Evolutionary conservation across 2,888 invertebrate species (phyloP), one percentile per base, ranked within the genome.

Genomic region (Eutolmus rufibarbis): DNA sequence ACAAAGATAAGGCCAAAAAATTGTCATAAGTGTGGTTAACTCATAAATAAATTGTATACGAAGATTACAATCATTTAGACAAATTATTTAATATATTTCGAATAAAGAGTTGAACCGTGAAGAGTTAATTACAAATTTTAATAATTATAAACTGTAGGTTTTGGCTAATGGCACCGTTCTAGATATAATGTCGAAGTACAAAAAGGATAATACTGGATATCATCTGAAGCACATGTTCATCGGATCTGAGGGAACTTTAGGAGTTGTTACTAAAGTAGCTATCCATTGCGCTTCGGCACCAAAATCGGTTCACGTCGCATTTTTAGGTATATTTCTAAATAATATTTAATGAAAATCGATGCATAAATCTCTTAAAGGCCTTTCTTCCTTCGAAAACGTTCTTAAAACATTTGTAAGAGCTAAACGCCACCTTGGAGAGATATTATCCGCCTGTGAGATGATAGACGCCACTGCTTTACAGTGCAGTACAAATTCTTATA

Each of bases 181-280:
- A 43, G 96, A 99, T 91, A 96, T 97, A 88, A 94, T 99, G 91
- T 96, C 95, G 87, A 94, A 96, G 0, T 94, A 99, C 90, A 96
- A 98, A 91, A 99, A 99, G 92, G 99, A 99, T 92, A 99, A 99
- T 92, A 99, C 99, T 0, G 99, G 99, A 0, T 98, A 98, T 91
- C 98, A 99, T 91, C 93, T 99, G 90, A 98, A 98, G 91, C 98
- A 99, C 92, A 93, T 99, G 88, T 99, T 99, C 91, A 97, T 99
- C 90, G 99, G 99, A 16, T 98, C 98, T 0, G 99, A 99, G 93
- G 99, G 99, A 78, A 98, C 98, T 0, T 93, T 99, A 85, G 99
- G 99, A 16, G 92, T 99, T 5, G 96, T 99, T 8, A 99, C 99
- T 0, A 97, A 97, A 93, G 95, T 98, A 5, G 96, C 97, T 2